Evolutionary conservation across 2,113 vertebrate species (phyloP).

Genomic region (Astur gentilis): DNA sequence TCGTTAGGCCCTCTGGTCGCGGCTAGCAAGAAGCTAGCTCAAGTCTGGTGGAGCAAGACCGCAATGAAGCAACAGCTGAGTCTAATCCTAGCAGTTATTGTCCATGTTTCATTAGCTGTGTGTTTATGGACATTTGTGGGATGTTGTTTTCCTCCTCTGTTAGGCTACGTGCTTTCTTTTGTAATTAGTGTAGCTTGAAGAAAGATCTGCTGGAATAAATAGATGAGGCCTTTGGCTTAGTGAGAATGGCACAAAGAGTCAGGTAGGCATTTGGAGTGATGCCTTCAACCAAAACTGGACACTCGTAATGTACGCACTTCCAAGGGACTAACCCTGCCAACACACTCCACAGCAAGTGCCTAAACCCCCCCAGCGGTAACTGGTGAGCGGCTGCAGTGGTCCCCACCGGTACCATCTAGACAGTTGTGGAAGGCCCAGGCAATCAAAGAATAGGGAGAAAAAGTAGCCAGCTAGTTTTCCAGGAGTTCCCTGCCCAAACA

Average conservation of each 20-base stretch:
- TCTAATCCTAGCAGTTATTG: background rate
- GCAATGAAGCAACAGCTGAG: background rate
- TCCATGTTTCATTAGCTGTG: background rate
- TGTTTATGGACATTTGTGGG: background rate
- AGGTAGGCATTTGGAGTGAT: background rate
- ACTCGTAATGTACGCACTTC: background rate
- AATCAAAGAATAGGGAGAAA: background rate
- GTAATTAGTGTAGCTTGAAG: background rate
- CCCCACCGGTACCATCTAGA: background rate
- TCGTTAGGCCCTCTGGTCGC: background rate
- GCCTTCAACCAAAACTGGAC: background rate
- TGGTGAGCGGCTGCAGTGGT: background rate
- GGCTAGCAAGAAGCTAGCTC: background rate
- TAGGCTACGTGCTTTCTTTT: background rate
- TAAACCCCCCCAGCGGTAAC: background rate
- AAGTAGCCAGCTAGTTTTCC: background rate
- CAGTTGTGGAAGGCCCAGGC: background rate
- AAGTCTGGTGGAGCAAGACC: background rate
- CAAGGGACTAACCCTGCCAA: background rate
- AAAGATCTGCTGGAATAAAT: background rate
- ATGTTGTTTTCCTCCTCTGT: background rate
- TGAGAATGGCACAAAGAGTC: background rate
- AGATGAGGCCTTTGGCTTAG: background rate
- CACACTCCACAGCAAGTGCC: background rate
- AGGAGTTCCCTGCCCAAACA: background rate